A percentile compares a stretch with the other conserved stretches of the same genome.
These are phyloP conservation scores for Ploceus nigricollis DNA, from an alignment of 2,113 vertebrate genomes.

Conservation along the genomic window DNA sequence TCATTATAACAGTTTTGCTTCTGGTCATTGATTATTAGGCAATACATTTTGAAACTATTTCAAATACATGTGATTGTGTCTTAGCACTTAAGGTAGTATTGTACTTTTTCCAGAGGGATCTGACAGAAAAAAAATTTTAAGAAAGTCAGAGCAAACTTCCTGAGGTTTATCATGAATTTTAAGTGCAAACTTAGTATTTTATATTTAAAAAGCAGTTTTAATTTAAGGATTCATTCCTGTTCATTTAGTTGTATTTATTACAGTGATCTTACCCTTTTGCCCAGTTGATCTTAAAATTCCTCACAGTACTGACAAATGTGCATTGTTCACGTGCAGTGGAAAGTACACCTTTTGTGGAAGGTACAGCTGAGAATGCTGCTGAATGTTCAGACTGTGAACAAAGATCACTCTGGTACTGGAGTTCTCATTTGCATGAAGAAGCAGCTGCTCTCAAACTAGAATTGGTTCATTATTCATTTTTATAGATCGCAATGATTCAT, in stretches of 20 bases:
- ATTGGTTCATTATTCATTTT: background rate
- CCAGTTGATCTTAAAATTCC: background rate
- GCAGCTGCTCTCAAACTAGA: background rate
- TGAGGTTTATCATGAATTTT: background rate
- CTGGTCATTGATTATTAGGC: background rate
- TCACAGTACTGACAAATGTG: background rate
- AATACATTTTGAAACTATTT: background rate
- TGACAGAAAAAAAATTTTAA: background rate
- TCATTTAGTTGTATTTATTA: background rate
- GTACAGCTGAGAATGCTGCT: background rate
- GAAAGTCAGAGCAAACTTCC: background rate
- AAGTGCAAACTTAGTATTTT: background rate
- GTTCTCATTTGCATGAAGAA: background rate
- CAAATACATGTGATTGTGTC: background rate
- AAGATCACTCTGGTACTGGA: background rate
- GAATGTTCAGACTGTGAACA: background rate
- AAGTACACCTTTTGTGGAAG: background rate
- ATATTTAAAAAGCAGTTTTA: background rate
- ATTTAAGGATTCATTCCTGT: background rate
- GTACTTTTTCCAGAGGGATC: background rate
- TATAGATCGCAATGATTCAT: background rate
- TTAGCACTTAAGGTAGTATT: background rate
- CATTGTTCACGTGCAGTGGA: background rate
- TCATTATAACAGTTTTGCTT: background rate
- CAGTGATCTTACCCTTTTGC: background rate